Evolutionary conservation across 2,888 invertebrate species (phyloP), one percentile per base, ranked within the genome.

Genomic region (Epistrophe eligans): DNA sequence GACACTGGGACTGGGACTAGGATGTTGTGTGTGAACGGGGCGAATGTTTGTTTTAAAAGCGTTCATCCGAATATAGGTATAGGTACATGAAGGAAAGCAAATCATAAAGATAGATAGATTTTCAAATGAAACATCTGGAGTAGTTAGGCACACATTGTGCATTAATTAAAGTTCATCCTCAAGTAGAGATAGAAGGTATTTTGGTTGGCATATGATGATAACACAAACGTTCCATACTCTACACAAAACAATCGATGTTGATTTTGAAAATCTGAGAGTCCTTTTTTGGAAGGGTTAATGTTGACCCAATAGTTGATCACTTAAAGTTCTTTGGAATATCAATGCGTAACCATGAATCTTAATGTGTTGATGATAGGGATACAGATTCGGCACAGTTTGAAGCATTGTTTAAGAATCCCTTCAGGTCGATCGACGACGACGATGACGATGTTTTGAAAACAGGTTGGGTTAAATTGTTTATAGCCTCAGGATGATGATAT

Each of bases 131-230:
- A 71, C 64, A 71, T 82, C 77, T 77, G 66, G 55, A 71, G 66
- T 35, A 57, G 71, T 77, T 45, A 43, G 70, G 40, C 40, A 70
- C 60, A 81, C 76, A 70, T 52, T 84, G 70, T 79, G 84, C 84
- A 79, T 79, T 84, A 84, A 84, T 84, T 84, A 79, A 84, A 76
- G 64, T 76, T 58, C 70, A 40, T 52, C 58, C 77, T 52, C n/a
- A 55, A 45, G 32, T 38, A 72, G 24, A 32, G 70, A 35, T 52
- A 28, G 50, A 48, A 50, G 50, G 50, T 50, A 50, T 8, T 28
- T 48, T 1, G 32, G 6, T 48, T 67, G 67, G 35, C 38, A 24
- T 10, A 32, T 24, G 48, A 24, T 70, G 60, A 60, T 38, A 70
- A 70, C 52, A 40, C 66, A 66, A 10, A 38, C 55, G 4, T 32